Percentiles rank a stretch among this genome's conserved stretches.
phyloP scores from a whole-genome alignment of 2,113 vertebrate genomes.

The Poeciliopsis retropinna region DNA sequence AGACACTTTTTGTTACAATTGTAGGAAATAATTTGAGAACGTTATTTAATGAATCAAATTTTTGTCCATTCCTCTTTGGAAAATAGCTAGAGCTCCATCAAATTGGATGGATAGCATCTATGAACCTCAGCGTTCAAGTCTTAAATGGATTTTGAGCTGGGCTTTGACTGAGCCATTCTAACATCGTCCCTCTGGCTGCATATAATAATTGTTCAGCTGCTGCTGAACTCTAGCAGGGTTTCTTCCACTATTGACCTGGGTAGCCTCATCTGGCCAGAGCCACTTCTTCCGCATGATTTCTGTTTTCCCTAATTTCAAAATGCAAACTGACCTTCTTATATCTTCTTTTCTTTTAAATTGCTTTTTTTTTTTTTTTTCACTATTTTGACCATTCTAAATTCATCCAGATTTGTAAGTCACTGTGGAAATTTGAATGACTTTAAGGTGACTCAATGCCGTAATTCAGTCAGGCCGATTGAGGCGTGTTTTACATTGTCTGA shows the following conservation, averaged over 20 bases:
- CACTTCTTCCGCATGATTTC: too few relatives aligned
- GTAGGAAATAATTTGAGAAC: neutral
- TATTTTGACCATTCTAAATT: too few relatives aligned
- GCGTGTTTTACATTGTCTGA: constrained; percentile 32
- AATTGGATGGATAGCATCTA: neutral
- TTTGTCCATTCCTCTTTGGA: neutral
- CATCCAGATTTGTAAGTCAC: too few relatives aligned
- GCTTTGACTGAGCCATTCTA: neutral
- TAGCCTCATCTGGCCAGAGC: too few relatives aligned
- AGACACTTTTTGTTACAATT: neutral
- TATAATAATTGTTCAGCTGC: too few relatives aligned
- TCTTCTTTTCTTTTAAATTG: too few relatives aligned
- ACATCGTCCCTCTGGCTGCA: neutral
- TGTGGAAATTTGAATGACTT: constrained; percentile 12
- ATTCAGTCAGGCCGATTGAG: constrained; percentile 7
- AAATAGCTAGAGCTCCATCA: neutral
- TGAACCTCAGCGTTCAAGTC: neutral
- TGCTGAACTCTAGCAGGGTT: neutral
- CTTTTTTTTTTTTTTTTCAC: too few relatives aligned
- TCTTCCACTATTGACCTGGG: neutral
- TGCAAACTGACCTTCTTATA: too few relatives aligned
- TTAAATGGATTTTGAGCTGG: neutral
- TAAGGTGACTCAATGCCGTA: constrained; percentile 3
- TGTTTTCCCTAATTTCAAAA: too few relatives aligned
- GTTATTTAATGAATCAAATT: neutral